Conservation (phyloP, 2,888 invertebrate species). For the Oasisia sp. region DNA sequence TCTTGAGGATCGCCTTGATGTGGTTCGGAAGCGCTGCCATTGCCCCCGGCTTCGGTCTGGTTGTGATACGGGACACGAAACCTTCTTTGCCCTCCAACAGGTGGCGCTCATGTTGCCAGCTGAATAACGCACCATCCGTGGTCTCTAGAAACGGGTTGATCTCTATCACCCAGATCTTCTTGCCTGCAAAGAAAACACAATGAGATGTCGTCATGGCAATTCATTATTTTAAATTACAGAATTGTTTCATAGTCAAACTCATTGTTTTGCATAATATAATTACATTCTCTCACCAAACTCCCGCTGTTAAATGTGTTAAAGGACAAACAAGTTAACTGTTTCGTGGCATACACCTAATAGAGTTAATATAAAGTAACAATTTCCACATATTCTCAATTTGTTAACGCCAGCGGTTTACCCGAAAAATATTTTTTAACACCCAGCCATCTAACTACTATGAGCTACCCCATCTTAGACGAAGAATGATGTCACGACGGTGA, state of each 20-base stretch:
- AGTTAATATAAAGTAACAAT: no score
- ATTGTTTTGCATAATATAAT: no score
- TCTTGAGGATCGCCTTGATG: slow-evolving; percentile 40
- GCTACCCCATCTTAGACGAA: no score
- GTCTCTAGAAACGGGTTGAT: slow-evolving; percentile 54
- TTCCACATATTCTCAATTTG: no score
- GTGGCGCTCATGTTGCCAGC: slow-evolving; percentile 53
- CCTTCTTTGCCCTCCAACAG: slow-evolving; percentile 48
- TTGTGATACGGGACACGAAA: slow-evolving; percentile 50
- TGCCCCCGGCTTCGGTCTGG: slow-evolving; percentile 49
- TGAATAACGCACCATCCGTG: slow-evolving; percentile 55
- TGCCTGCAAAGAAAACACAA: slow-evolving; percentile 39
- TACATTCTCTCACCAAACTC: no score
- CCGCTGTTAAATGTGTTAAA: no score
- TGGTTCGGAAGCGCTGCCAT: slow-evolving; percentile 51
- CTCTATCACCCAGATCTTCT: slow-evolving; percentile 54
- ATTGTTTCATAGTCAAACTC: neutral
- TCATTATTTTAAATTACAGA: neutral
- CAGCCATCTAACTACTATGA: no score
- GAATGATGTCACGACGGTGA: no score
- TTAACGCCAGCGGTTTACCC: no score
- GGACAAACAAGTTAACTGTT: no score
- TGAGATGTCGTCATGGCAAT: neutral
- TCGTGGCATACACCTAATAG: no score
- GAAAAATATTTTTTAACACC: no score